Conservation (phyloP, 2,113 vertebrate genomes). For the Onychostruthus taczanowskii region DNA sequence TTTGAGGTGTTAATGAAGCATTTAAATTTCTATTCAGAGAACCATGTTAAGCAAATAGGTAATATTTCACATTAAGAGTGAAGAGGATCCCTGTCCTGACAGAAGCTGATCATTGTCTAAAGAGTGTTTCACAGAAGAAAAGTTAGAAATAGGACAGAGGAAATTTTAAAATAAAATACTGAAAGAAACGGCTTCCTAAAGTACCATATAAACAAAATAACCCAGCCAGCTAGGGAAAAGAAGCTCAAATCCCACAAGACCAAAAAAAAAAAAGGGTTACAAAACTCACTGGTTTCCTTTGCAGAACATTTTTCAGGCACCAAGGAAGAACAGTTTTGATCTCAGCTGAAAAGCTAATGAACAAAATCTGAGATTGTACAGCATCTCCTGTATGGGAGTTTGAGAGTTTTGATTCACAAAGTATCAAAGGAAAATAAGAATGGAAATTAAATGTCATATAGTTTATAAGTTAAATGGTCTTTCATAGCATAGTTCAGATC, state of each 20-base stretch:
- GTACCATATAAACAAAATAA: neutral
- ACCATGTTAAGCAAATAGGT: neutral
- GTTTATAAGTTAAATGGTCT: neutral
- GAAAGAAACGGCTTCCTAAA: neutral
- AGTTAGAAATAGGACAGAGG: neutral
- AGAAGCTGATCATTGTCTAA: neutral
- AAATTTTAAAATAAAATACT: neutral
- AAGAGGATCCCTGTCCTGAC: neutral
- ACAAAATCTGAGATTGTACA: neutral
- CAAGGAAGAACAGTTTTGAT: neutral
- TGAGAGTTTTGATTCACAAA: neutral
- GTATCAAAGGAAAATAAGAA: neutral
- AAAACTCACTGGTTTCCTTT: neutral
- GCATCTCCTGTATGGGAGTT: neutral
- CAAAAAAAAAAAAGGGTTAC: neutral
- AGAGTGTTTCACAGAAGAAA: neutral
- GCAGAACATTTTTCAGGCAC: neutral
- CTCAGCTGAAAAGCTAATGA: neutral
- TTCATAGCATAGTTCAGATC: neutral
- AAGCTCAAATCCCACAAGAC: neutral
- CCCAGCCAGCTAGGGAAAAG: neutral
- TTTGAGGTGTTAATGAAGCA: neutral
- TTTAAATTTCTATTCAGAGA: neutral
- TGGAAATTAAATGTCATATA: neutral
- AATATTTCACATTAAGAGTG: neutral